phyloP scores from a whole-genome alignment of 2,113 vertebrate genomes.

The Procavia capensis region DNA sequence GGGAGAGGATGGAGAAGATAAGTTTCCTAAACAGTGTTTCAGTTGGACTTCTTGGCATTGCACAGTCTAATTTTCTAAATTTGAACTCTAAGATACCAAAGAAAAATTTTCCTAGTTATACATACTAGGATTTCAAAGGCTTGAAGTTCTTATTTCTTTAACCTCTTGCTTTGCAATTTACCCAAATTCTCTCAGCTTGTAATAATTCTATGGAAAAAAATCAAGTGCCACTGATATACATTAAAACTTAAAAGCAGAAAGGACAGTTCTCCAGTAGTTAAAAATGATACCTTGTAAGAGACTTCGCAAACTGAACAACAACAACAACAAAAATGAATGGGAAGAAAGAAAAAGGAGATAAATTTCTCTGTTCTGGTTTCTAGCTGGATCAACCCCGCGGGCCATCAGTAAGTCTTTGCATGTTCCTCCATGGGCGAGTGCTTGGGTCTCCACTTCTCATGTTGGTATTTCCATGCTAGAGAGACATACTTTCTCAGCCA shows the following conservation, averaged over 20 bases:
- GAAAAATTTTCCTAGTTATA: not conserved
- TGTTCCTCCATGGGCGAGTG: too few species aligned
- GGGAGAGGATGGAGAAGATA: not conserved
- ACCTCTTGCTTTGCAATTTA: not conserved
- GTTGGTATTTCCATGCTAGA: not conserved
- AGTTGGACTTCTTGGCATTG: not conserved
- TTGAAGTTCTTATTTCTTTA: not conserved
- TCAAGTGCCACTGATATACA: not conserved
- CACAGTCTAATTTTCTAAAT: not conserved
- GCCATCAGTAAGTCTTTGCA: not conserved
- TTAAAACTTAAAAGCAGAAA: not conserved
- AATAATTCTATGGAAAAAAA: slow-evolving; percentile 6
- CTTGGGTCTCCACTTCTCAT: not conserved
- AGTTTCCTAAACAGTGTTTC: not conserved
- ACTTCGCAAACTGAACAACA: not conserved
- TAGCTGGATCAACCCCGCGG: not conserved
- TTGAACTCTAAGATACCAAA: not conserved
- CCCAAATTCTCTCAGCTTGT: not conserved
- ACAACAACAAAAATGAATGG: not conserved
- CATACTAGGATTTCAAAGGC: not conserved
- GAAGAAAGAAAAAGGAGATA: not conserved
- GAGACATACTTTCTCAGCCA: not conserved
- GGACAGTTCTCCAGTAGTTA: not conserved
- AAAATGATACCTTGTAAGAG: not conserved
- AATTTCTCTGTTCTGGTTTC: slow-evolving; percentile 39